Percentiles rank a stretch among this genome's conserved stretches.
Conservation (phyloP, 1,140 invertebrate genomes). For the Drosophila neocordata region DNA sequence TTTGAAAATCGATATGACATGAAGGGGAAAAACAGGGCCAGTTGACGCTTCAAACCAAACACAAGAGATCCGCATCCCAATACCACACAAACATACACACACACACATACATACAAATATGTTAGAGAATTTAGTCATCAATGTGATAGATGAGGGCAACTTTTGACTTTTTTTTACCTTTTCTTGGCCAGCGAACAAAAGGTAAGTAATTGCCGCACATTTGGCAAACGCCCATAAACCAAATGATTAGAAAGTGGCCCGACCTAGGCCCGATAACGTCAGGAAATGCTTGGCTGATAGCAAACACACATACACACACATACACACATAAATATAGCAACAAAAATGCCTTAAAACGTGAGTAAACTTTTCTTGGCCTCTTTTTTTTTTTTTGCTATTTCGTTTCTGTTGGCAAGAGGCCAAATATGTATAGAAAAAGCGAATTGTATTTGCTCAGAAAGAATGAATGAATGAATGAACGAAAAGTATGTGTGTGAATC, state of each 20-base stretch:
- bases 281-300: conserved; percentile 18
- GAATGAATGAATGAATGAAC: conserved; percentile 59
- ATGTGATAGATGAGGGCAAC: conserved; percentile 59
- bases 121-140: conserved; percentile 7
- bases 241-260: conserved; percentile 51
- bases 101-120: conserved; percentile 12
- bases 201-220: conserved; percentile 66
- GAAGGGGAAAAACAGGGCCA: conserved; percentile 62
- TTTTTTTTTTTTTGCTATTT: conserved; percentile 30
- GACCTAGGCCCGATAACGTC: conserved; percentile 40
- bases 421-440: conserved; percentile 43
- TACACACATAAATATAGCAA: conserved; percentile 4
- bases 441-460: conserved; percentile 71
- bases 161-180: conserved; percentile 19
- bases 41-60: conserved; percentile 25
- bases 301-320: neutral
- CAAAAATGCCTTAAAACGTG: conserved; percentile 53
- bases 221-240: conserved; percentile 37
- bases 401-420: conserved; percentile 46
- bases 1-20: conserved; percentile 78
- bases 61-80: conserved; percentile 44
- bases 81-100: conserved; percentile 5
- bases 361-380: conserved; percentile 44
- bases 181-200: conserved; percentile 41
- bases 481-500: conserved; percentile 2